Base-by-base conservation (phyloP, 1,140 invertebrate species). In the Drosophila lacteicornis region DNA sequence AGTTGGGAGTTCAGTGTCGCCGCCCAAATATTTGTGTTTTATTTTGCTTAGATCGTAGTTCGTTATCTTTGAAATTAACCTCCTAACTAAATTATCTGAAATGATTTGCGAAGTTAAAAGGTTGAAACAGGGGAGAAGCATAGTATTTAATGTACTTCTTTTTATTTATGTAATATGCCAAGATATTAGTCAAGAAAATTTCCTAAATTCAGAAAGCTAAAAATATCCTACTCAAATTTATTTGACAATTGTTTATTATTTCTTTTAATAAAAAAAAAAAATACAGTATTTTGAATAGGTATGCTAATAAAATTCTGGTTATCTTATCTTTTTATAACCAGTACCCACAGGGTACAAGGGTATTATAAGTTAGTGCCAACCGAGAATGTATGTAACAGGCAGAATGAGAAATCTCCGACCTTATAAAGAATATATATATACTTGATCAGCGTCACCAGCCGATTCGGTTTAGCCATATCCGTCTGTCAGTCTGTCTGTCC, bases 21-120 rank as follows among this genome's bases (percentile, higher is more conserved):
- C 17, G n/a, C 3, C n/a, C 19, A 73, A 71, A 73, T 73, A 73
- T 73, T 71, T 73, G 40, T 22, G 12, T 43, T 36, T 11, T n/a
- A 25, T 43, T 30, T 49, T 17, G 27, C 36, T 42, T 57, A 33
- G 50, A 40, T 69, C 63, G 36, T 36, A 71, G 49, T 42, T 71
- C 9, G 43, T 30, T 73, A 60, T 73, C 46, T 74, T 43, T 60
- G 13, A 43, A 60, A 43, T 51, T 59, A 73, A 51, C 68, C 70
- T 12, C 25, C 27, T 5, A 60, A 19, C 13, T 4, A 8, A 19
- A 25, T 13, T 40, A 7, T 47, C 4, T 2, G 19, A 60, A 45
- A 71, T 42, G 6, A 36, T 47, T 33, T 68, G 43, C 36, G 2
- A 30, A 38, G 13, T 22, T 15, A n/a, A 40, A 33, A 70, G 65